Conservation (phyloP, 2,797 vertebrate species). For the Adrianichthys oophorus region DNA sequence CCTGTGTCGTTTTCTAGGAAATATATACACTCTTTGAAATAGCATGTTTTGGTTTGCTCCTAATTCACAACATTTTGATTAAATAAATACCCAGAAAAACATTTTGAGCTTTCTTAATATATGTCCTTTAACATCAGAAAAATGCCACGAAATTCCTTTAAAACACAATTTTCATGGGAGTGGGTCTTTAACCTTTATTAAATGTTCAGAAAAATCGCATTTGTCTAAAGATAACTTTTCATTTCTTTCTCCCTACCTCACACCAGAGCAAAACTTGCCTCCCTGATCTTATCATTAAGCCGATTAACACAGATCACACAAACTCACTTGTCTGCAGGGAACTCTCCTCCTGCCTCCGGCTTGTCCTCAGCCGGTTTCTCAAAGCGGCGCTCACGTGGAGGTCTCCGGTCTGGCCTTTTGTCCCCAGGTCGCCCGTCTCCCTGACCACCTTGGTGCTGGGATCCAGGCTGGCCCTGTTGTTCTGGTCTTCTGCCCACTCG, state of each 20-base stretch:
- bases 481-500: conserved; percentile 92
- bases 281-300: conserved; percentile 3
- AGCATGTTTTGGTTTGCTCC: too few species aligned
- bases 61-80: too few species aligned
- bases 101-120: too few species aligned
- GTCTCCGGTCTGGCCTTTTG: conserved; percentile 90
- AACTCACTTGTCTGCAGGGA: conserved; percentile 90
- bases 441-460: conserved; percentile 78
- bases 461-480: conserved; percentile 78
- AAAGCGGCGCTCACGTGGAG: conserved; percentile 92
- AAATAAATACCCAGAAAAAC: too few species aligned
- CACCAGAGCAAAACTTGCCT: background rate
- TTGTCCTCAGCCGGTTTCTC: conserved; percentile 95
- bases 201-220: too few species aligned
- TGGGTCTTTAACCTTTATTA: too few species aligned
- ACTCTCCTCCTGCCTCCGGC: conserved; percentile 90
- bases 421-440: conserved; percentile 90
- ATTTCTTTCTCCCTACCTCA: background rate
- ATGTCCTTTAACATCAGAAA: too few species aligned
- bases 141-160: too few species aligned
- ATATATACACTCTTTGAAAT: too few species aligned
- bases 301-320: background rate
- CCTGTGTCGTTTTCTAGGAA: too few species aligned
- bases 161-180: too few species aligned
- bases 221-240: too few species aligned